Base-by-base conservation (phyloP, 2,888 invertebrate genomes). In the Junonia oenone region DNA sequence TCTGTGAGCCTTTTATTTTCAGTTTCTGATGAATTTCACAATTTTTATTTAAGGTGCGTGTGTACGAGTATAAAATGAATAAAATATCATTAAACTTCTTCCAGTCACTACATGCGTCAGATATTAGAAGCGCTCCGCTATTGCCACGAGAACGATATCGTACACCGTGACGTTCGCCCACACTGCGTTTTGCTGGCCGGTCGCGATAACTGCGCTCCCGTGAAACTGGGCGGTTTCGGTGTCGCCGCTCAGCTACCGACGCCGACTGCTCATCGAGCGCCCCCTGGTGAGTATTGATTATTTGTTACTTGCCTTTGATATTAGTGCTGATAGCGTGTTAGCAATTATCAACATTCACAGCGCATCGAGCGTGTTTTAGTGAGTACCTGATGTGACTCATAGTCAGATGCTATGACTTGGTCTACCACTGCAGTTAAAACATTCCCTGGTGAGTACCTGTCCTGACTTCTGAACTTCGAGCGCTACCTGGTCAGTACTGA, bases 71-170 rank as follows among this genome's bases (percentile, higher is more conserved):
- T 26, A 26, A 26, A 26, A 5, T 29, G 2, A 8, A 6, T 35
- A 35, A 11, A 4, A 9, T 8, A 1, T 8, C 5, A 4, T 29
- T 2, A 1, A 9, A 15, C 15, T 27, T 15, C 47, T 15, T 38
- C 6, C 92, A 98, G 98, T 82, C 99, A 99, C 91, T 99, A 99
- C 92, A 97, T 99, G 97, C 94, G 98, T 53, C 99, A 99, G 90
- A 97, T 99, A 63, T 91, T 99, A 65, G 99, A 99, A 82, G 99
- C 99, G 1, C 90, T 99, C 51, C 94, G 97, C 71, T 99, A 99
- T 91, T 99, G 99, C 81, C 99, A 99, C 88, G 98, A 98, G 83
- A 98, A 98, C 81, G 97, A 98, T 86, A 98, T 99, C 69, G 95
- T 99, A 71, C 99, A 99, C 84, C 94, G 99, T 62, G 99, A 99